Base-by-base conservation (phyloP, 2,888 invertebrate genomes). In the Drosophila ustulata region DNA sequence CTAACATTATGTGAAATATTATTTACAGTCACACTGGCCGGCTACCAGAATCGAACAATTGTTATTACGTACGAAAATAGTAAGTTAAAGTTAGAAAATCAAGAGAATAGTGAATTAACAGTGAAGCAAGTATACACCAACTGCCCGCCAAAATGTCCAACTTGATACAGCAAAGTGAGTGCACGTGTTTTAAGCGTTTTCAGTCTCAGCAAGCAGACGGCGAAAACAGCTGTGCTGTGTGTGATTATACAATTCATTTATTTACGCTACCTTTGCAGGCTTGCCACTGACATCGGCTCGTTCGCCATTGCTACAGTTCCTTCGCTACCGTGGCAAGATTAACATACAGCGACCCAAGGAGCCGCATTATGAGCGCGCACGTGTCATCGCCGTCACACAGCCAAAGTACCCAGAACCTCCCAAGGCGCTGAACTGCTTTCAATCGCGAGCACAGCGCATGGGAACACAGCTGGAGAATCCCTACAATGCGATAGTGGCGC, bases 291-390 rank as follows among this genome's bases (percentile, higher is more conserved):
- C 75, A 11, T 59, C 67, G 55, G 51, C 69, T 3, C 78, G 80
- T 7, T 65, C 91, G 3, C 93, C 94, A 0, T 88, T 94, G n/a
- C 70, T 93, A 13, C 92, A 95, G 81, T 93, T 94, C 5, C 94
- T 94, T 89, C 93, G 97, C 78, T 96, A 94, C 90, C 93, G 95
- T 25, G 95, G 95, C 3, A 96, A 96, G 93, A 95, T 97, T 56
- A 97, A 97, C 88, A 94, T 97, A 45, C 95, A 96, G 90, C 94
- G 93, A 75, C 97, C 97, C 1, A 94, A 93, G 85, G 92, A 94
- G 53, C 95, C 96, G 1, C 96, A 96, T 91, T 96, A 94, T 89
- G 94, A 94, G 75, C 94, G 95, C 74, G 95, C 95, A 18, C 93
- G 94, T 76, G 93, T 95, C 45, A 91, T 95, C 49, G 94, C 94